These are phyloP conservation scores for Sinocyclocheilus rhinocerous DNA, from an alignment of 2,113 vertebrate genomes.

Conservation along the genomic window DNA sequence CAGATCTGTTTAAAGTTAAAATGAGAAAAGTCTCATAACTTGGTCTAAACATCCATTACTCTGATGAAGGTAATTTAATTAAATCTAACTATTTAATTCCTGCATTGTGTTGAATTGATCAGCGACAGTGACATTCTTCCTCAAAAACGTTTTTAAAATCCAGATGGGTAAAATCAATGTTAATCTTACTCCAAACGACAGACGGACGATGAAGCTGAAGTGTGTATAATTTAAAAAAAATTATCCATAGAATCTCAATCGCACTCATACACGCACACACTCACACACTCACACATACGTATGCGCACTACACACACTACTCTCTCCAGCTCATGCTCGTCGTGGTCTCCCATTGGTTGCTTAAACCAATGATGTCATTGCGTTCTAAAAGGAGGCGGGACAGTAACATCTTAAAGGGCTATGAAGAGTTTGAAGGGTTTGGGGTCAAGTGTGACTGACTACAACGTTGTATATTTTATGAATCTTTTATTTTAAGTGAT, in stretches of 20 bases:
- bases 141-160: slow-evolving; percentile 10
- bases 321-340: slow-evolving; percentile 55
- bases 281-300: slow-evolving; percentile 55
- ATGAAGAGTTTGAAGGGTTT: neutral
- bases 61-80: neutral
- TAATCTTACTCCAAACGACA: slow-evolving; percentile 13
- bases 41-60: slow-evolving; percentile 3
- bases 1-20: neutral
- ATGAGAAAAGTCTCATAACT: neutral
- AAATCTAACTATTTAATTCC: slow-evolving; percentile 2
- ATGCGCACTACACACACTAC: slow-evolving; percentile 47
- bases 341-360: slow-evolving; percentile 67
- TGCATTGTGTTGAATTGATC: neutral
- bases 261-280: slow-evolving; percentile 57
- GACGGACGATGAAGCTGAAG: slow-evolving; percentile 8
- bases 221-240: neutral
- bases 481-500: too few relatives aligned
- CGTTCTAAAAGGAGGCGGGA: slow-evolving; percentile 52
- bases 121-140: slow-evolving; percentile 3
- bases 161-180: slow-evolving; percentile 14
- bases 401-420: slow-evolving; percentile 68
- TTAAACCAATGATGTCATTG: slow-evolving; percentile 60
- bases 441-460: neutral
- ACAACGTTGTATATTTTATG: too few relatives aligned
- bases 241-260: neutral